These are phyloP conservation scores for Cryptocheilus praepositus DNA, from an alignment of 2,888 invertebrate species.

Conservation along the genomic window DNA sequence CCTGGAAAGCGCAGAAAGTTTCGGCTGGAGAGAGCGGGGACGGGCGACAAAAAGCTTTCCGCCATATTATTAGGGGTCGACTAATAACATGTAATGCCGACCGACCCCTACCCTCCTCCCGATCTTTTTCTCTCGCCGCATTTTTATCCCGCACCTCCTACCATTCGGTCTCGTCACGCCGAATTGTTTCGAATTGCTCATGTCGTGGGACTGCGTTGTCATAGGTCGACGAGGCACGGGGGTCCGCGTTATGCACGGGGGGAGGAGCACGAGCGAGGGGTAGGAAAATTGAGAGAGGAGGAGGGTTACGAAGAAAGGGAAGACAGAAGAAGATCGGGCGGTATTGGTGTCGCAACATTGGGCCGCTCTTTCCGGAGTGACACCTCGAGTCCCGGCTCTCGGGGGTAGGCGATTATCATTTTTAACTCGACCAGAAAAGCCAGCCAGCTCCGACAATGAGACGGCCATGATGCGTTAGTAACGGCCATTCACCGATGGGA, in stretches of 20 bases:
- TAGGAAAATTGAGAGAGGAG: neutral
- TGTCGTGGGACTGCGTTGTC: neutral
- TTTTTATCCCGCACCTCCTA: conserved; percentile 1
- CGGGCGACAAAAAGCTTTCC: conserved; percentile 10
- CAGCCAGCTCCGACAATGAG: conserved; percentile 60
- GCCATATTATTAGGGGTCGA: conserved; percentile 66
- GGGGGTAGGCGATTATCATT: conserved; percentile 62
- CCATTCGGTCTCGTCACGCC: conserved; percentile 6
- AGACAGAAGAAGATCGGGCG: conserved; percentile 36
- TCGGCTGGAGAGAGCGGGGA: conserved; percentile 23
- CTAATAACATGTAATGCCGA: conserved; percentile 70
- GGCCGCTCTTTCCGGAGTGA: conserved; percentile 53
- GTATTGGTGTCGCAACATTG: conserved; percentile 32
- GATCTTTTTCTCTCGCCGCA: neutral
- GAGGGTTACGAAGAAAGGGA: no score
- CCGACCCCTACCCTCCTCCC: conserved; percentile 32
- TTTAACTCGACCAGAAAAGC: conserved; percentile 65
- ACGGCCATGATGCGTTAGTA: conserved; percentile 68
- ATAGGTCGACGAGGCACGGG: conserved; percentile 3
- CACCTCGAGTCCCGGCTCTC: conserved; percentile 64
- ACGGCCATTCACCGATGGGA: conserved; percentile 63
- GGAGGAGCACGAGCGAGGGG: neutral
- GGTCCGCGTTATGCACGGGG: neutral
- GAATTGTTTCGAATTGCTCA: neutral
- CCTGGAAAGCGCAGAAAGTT: no score